A percentile compares a stretch with the other conserved stretches of the same genome.
Conservation (phyloP, 2,797 vertebrate genomes). For the Ambastaia sidthimunki region DNA sequence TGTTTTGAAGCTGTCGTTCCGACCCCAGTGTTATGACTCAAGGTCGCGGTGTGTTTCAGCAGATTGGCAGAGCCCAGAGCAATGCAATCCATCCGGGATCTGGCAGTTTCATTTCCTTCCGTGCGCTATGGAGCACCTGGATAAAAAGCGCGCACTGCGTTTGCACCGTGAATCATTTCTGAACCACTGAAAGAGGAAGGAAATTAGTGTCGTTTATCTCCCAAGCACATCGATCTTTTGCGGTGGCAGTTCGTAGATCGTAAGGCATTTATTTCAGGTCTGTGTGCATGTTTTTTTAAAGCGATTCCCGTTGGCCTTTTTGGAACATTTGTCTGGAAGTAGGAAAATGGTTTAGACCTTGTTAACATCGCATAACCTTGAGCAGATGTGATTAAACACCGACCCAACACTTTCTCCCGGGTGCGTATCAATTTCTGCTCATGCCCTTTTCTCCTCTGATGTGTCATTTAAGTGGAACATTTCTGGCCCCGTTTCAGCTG, state of each 20-base stretch:
- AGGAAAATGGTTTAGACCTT: background rate
- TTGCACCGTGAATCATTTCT: background rate
- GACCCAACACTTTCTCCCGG: background rate
- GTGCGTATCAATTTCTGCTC: background rate
- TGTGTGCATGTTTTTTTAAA: background rate
- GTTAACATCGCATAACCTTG: background rate
- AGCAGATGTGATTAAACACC: constrained; percentile 6
- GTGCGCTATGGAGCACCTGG: constrained; percentile 26
- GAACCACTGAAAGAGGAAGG: constrained; percentile 23
- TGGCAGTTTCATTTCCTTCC: constrained; percentile 30
- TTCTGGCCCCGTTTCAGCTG: constrained; percentile 21
- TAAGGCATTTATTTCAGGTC: background rate
- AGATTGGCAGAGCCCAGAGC: constrained; percentile 32
- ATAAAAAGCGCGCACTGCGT: constrained; percentile 25
- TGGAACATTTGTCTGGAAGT: background rate
- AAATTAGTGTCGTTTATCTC: constrained; percentile 28
- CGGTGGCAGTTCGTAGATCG: background rate
- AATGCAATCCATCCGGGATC: constrained; percentile 29
- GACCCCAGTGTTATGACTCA: constrained; percentile 21
- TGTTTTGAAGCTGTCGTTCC: constrained; percentile 10
- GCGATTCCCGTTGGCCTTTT: background rate
- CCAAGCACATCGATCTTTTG: background rate
- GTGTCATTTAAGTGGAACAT: background rate
- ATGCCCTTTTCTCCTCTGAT: background rate
- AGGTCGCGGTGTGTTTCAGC: constrained; percentile 41